phyloP scores from a whole-genome alignment of 1,140 invertebrate species.

The Papilio glaucus region DNA sequence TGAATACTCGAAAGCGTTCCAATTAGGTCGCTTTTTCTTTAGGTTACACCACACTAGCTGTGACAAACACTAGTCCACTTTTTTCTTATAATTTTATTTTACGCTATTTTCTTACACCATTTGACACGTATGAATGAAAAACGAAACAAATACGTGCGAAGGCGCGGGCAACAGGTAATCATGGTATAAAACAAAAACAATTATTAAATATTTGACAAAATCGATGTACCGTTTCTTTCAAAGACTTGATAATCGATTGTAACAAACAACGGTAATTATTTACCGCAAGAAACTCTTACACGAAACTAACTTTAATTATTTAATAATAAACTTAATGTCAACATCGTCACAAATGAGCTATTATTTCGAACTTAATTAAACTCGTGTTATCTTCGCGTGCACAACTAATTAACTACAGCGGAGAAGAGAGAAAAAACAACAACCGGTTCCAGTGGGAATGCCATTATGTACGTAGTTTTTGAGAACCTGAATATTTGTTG shows the following conservation, averaged over 20 bases:
- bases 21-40: too few relatives aligned
- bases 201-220: too few relatives aligned
- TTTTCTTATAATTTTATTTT: too few relatives aligned
- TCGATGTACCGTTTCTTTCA: not conserved
- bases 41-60: too few relatives aligned
- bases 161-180: too few relatives aligned
- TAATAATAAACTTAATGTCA: constrained; percentile 57
- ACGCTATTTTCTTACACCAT: too few relatives aligned
- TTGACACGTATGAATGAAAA: too few relatives aligned
- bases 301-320: constrained; percentile 42
- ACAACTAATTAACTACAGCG: constrained; percentile 53
- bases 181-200: too few relatives aligned
- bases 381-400: constrained; percentile 57
- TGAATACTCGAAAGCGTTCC: too few relatives aligned
- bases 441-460: constrained; percentile 9
- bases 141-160: too few relatives aligned
- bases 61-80: too few relatives aligned
- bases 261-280: not conserved
- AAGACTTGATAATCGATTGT: not conserved
- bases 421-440: constrained; percentile 38
- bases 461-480: constrained; percentile 9
- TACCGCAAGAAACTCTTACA: not conserved
- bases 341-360: constrained; percentile 63
- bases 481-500: not conserved
- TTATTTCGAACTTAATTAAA: constrained; percentile 66